Conservation (phyloP, 2,797 vertebrate species). For the Aeoliscus strigatus region DNA sequence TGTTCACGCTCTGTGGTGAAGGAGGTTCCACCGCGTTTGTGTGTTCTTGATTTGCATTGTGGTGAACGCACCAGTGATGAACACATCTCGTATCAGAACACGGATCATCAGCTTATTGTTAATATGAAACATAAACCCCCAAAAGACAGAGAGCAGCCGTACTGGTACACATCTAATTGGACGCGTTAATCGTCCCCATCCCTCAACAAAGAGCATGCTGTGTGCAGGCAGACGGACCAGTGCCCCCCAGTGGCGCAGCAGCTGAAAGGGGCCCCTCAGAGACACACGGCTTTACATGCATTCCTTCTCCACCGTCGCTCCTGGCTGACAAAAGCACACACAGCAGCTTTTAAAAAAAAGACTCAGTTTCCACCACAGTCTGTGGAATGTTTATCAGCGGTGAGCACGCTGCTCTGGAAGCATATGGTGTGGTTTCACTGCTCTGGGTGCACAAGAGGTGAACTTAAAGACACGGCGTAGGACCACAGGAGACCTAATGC, state of each 20-base stretch:
- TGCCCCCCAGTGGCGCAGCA: slow-evolving; percentile 75
- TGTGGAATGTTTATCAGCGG: slow-evolving; percentile 74
- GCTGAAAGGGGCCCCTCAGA: slow-evolving; percentile 34
- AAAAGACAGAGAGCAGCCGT: too few species aligned
- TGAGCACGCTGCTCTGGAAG: slow-evolving; percentile 66
- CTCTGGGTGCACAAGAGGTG: slow-evolving; percentile 64
- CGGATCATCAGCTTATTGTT: too few species aligned
- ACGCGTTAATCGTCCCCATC: slow-evolving; percentile 23
- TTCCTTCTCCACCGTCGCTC: slow-evolving; percentile 37
- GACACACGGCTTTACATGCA: slow-evolving; percentile 37
- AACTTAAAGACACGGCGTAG: slow-evolving; percentile 56
- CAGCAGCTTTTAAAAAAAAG: slow-evolving; percentile 49
- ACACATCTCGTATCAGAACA: too few species aligned
- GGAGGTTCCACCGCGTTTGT: slow-evolving; percentile 50
- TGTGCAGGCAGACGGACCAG: slow-evolving; percentile 61
- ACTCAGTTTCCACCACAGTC: slow-evolving; percentile 66
- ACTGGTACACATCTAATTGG: slow-evolving; percentile 16
- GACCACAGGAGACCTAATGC: slow-evolving; percentile 41
- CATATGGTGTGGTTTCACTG: slow-evolving; percentile 69
- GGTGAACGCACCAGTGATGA: too few species aligned
- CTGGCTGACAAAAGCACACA: slow-evolving; percentile 67
- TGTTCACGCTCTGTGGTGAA: slow-evolving; percentile 34
- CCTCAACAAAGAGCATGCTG: slow-evolving; percentile 59
- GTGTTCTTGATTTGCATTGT: slow-evolving; percentile 51
- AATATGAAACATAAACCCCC: too few species aligned